Evolutionary conservation across 2,113 vertebrate genomes (phyloP), one percentile per base, ranked within the genome.

Genomic region (Sorex fumeus): DNA sequence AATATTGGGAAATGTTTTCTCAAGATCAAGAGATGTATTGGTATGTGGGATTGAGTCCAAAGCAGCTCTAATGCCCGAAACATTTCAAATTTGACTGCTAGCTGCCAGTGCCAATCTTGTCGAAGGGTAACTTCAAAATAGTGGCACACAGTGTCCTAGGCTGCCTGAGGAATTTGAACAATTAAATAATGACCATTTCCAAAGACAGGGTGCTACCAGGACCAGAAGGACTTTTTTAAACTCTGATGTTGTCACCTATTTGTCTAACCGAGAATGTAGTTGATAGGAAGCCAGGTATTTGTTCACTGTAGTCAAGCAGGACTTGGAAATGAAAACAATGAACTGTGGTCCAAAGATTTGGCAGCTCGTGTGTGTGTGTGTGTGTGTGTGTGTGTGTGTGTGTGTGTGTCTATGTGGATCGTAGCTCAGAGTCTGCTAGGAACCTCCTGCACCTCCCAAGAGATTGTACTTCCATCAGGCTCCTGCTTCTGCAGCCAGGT

Each of bases 1-100:
- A 93, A 95, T 95, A 96, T 96, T 43, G 2, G 96, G 96, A 97
- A 97, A 95, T 96, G 93, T 96, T 97, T 97, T 95, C 88, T 91
- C 45, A 92, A 94, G 96, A 95, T 95, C 94, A 85, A 92, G 93
- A 95, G 95, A 96, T 95, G 77, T 88, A 70, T 84, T 93, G 90
- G 93, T 85, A 95, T 89, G 88, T 79, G 93, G 92, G 95, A 95
- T 25, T 78, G 74, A 78, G 72, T 95, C 93, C 95, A 96, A 93
- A 66, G 78, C 60, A 87, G 66, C 62, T 84, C 67, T 53, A 15
- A 40, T 94, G 85, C 94, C 66, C 9, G 11, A 93, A 87, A 87
- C 36, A 76, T 94, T 95, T 96, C 81, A 84, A 16, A 84, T 82
- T 88, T 87, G 67, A 91, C 19, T 36, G 30, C 76, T 40, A 60